phyloP scores from a whole-genome alignment of 2,888 invertebrate genomes.

The Diaphora mendica region DNA sequence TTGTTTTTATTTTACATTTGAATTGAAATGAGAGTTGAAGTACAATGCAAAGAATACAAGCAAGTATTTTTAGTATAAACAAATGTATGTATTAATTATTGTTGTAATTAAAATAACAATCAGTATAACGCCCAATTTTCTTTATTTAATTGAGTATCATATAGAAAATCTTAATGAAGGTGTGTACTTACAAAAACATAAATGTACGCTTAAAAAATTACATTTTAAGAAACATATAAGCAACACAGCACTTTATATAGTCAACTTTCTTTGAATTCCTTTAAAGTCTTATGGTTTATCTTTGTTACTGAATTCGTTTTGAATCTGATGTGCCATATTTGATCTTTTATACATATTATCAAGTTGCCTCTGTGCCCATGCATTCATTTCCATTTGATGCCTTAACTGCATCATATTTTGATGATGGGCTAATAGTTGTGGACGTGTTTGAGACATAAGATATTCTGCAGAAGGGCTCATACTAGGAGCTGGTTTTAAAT shows the following conservation, averaged over 20 bases:
- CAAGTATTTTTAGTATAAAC: neutral
- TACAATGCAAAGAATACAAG: neutral
- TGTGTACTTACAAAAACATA: slow-evolving; percentile 5
- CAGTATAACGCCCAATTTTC: neutral
- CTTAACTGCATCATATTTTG: slow-evolving; percentile 57
- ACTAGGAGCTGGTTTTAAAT: slow-evolving; percentile 61
- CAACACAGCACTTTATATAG: slow-evolving; percentile 1
- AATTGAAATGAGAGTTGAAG: neutral
- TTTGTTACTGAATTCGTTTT: slow-evolving; percentile 76
- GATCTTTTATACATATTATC: slow-evolving; percentile 75
- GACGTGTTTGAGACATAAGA: slow-evolving; percentile 53
- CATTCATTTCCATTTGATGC: slow-evolving; percentile 79
- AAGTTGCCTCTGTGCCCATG: slow-evolving; percentile 78
- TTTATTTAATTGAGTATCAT: neutral
- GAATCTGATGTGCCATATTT: slow-evolving; percentile 72
- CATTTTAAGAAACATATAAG: neutral
- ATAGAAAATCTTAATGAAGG: neutral
- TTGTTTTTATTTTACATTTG: too few species aligned
- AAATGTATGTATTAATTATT: neutral
- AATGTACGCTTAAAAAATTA: neutral
- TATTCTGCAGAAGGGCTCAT: slow-evolving; percentile 69
- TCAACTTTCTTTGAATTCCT: neutral
- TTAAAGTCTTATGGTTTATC: slow-evolving; percentile 65
- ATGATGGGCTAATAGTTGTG: slow-evolving; percentile 68
- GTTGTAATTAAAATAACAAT: neutral